A percentile compares a stretch with the other conserved stretches of the same genome.
These are phyloP conservation scores for Phrixothrix hirtus DNA, from an alignment of 2,888 invertebrate genomes.

Conservation along the genomic window DNA sequence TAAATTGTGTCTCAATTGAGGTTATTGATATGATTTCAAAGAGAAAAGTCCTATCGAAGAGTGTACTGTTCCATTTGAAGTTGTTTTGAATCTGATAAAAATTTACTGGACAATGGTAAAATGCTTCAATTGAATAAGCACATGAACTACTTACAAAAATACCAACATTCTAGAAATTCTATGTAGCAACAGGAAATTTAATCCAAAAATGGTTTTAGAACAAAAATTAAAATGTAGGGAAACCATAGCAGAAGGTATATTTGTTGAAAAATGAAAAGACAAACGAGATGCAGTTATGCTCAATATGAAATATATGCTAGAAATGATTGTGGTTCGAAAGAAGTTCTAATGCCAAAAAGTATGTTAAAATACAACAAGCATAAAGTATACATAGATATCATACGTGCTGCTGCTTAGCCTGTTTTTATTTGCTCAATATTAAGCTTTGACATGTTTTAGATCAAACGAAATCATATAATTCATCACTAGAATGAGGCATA, in stretches of 20 bases:
- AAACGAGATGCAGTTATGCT: too few species aligned
- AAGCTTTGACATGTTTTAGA: too few species aligned
- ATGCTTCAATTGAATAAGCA: not conserved
- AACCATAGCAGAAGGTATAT: constrained; percentile 6
- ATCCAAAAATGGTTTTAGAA: constrained; percentile 7
- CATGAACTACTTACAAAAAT: constrained; percentile 10
- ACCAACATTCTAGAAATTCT: constrained; percentile 12
- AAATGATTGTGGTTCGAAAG: constrained; percentile 11
- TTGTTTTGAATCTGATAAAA: constrained; percentile 1
- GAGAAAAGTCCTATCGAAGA: too few species aligned
- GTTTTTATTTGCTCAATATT: not conserved
- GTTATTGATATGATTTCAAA: too few species aligned
- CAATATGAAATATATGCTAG: constrained; percentile 6
- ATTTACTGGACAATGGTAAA: too few species aligned
- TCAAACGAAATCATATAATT: constrained; percentile 29
- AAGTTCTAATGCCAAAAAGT: constrained; percentile 1
- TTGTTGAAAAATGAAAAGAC: constrained; percentile 14
- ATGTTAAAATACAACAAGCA: constrained; percentile 9
- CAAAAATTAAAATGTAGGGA: too few species aligned
- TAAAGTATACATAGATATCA: constrained; percentile 24
- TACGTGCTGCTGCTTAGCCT: constrained; percentile 3
- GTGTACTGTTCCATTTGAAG: not conserved
- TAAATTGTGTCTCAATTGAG: too few species aligned
- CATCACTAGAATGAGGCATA: constrained; percentile 35
- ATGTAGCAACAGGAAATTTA: constrained; percentile 9